Evolutionary conservation across 64 coral and sea anemone genomes (phyloP).

Genomic region (Stichodactyla helianthus): DNA sequence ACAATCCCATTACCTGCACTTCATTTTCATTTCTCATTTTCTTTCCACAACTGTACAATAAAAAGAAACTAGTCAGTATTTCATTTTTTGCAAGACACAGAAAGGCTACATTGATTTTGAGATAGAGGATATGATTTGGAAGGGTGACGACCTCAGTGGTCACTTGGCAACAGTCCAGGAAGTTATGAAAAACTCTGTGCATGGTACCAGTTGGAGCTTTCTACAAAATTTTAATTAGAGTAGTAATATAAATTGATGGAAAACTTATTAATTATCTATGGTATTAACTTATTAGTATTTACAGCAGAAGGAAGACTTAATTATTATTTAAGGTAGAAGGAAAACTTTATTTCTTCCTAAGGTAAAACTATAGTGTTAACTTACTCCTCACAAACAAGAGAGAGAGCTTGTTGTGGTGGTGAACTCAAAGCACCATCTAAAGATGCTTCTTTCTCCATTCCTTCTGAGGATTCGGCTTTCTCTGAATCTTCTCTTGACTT

Average conservation of each 20-base stretch:
- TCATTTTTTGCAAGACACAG: background rate
- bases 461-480: background rate
- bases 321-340: background rate
- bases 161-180: no score
- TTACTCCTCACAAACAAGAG: slow-evolving; percentile 80
- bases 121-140: no score
- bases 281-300: no score
- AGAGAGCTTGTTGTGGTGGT: slow-evolving; percentile 57
- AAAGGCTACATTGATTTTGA: no score
- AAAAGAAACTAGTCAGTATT: background rate
- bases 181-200: no score
- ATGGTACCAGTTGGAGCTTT: no score
- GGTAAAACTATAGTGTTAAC: background rate
- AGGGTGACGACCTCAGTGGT: no score
- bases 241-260: no score
- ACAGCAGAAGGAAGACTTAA: no score
- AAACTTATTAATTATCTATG: no score
- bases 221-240: no score
- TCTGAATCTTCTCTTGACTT: background rate
- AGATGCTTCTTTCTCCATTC: background rate
- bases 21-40: slow-evolving; percentile 58
- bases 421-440: background rate
- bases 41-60: slow-evolving; percentile 60
- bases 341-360: no score
- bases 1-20: slow-evolving; percentile 43